These are phyloP conservation scores for Sesia bembeciformis DNA, from an alignment of 2,888 invertebrate genomes.

Conservation along the genomic window DNA sequence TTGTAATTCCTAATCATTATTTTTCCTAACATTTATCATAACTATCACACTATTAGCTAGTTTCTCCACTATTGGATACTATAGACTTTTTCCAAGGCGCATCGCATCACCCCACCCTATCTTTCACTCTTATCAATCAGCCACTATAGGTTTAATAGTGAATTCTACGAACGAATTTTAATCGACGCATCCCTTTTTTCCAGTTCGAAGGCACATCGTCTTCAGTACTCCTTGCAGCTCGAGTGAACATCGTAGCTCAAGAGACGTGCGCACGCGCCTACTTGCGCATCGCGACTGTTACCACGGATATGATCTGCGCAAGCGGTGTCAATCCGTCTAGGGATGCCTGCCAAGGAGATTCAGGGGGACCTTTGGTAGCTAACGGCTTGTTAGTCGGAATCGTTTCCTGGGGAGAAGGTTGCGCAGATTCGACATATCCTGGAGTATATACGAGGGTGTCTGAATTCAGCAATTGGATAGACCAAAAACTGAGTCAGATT, in stretches of 20 bases:
- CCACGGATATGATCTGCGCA: conserved; percentile 61
- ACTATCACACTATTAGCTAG: no score
- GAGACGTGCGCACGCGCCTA: conserved; percentile 47
- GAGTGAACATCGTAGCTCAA: conserved; percentile 50
- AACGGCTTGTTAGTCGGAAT: conserved; percentile 60
- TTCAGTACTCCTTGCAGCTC: conserved; percentile 39
- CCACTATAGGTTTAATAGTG: no score
- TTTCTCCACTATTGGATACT: no score
- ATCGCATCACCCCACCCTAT: no score
- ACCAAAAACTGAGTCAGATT: conserved; percentile 6
- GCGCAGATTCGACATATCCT: conserved; percentile 64
- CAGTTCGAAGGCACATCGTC: conserved; percentile 49
- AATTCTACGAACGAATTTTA: no score
- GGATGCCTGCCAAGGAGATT: conserved; percentile 73
- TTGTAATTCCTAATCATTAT: no score
- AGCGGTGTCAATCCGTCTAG: conserved; percentile 33
- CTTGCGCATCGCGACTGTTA: conserved; percentile 33
- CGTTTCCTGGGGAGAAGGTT: conserved; percentile 75
- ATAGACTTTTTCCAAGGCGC: no score
- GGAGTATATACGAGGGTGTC: conserved; percentile 74
- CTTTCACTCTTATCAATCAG: no score
- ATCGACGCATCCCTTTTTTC: conserved; percentile 9
- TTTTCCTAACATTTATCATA: no score
- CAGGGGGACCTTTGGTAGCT: conserved; percentile 75
- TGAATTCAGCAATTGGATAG: conserved; percentile 44